Evolutionary conservation across 2,113 vertebrate species (phyloP).

Genomic region (Stegastes partitus): DNA sequence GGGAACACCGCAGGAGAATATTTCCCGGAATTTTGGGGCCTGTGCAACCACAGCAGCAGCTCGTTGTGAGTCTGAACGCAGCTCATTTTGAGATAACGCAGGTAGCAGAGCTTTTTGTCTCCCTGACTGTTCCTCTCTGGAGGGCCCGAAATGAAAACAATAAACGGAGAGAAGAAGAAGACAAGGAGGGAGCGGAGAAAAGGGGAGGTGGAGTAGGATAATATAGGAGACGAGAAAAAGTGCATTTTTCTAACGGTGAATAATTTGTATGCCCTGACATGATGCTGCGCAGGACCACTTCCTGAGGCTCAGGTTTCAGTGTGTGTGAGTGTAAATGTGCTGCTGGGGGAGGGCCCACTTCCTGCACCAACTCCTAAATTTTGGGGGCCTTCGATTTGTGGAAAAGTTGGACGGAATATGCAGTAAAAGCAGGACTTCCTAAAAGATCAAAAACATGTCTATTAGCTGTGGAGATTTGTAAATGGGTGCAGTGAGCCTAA

Average conservation of each 20-base stretch:
- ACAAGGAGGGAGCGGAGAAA: slow-evolving; percentile 21
- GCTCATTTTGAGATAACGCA: slow-evolving; percentile 81
- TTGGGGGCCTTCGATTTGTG: slow-evolving; percentile 43
- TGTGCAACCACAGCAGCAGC: slow-evolving; percentile 70
- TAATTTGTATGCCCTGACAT: slow-evolving; percentile 86
- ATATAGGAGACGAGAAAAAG: slow-evolving; percentile 62
- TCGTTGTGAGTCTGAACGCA: slow-evolving; percentile 39
- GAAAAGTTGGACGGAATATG: slow-evolving; percentile 35
- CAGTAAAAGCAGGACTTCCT: slow-evolving; percentile 22
- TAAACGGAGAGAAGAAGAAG: slow-evolving; percentile 51
- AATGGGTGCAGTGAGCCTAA: neutral
- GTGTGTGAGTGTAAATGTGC: slow-evolving; percentile 66
- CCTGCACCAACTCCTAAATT: slow-evolving; percentile 64
- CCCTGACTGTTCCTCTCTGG: slow-evolving; percentile 59
- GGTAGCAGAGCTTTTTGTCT: slow-evolving; percentile 77
- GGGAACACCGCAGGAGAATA: slow-evolving; percentile 73
- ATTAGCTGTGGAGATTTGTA: neutral
- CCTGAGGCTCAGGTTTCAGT: slow-evolving; percentile 88
- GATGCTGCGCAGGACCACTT: slow-evolving; percentile 88
- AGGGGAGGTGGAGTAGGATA: slow-evolving; percentile 21
- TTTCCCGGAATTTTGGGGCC: slow-evolving; percentile 76
- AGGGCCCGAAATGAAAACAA: slow-evolving; percentile 76
- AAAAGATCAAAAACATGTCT: neutral
- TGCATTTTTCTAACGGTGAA: slow-evolving; percentile 77
- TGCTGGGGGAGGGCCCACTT: slow-evolving; percentile 71